Conservation (phyloP, 1,140 invertebrate genomes). For the Aphaenogaster rudis region DNA sequence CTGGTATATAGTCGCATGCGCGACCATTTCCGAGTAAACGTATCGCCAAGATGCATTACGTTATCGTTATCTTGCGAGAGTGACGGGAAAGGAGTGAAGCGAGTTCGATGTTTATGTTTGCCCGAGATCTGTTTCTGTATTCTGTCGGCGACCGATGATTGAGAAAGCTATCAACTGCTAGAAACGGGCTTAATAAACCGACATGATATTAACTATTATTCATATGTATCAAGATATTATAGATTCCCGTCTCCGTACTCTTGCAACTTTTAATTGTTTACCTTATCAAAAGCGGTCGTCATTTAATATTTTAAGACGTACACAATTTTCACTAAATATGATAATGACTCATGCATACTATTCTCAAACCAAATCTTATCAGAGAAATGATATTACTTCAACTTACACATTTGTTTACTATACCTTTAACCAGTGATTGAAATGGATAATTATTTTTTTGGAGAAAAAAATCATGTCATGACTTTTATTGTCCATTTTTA, state of each 20-base stretch:
- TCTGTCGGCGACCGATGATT: not conserved
- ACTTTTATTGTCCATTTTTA: no score
- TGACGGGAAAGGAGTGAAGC: not conserved
- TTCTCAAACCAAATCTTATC: not conserved
- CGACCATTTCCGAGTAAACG: not conserved
- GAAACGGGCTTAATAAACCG: not conserved
- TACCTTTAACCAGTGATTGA: no score
- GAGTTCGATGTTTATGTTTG: not conserved
- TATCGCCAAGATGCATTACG: not conserved
- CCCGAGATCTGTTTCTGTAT: not conserved
- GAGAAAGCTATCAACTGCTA: not conserved
- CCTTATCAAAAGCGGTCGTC: not conserved
- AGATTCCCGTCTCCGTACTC: not conserved
- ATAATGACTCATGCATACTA: not conserved
- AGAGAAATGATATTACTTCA: not conserved
- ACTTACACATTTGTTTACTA: not conserved
- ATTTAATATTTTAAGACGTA: not conserved
- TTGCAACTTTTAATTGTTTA: conserved; percentile 6
- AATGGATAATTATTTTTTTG: no score
- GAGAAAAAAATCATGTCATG: no score
- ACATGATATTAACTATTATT: not conserved
- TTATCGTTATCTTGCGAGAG: not conserved
- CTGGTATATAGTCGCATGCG: not conserved
- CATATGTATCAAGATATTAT: not conserved
- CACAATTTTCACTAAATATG: not conserved